Evolutionary conservation across 2,113 vertebrate genomes (phyloP), one percentile per base, ranked within the genome.

Genomic region (Gavia stellata): DNA sequence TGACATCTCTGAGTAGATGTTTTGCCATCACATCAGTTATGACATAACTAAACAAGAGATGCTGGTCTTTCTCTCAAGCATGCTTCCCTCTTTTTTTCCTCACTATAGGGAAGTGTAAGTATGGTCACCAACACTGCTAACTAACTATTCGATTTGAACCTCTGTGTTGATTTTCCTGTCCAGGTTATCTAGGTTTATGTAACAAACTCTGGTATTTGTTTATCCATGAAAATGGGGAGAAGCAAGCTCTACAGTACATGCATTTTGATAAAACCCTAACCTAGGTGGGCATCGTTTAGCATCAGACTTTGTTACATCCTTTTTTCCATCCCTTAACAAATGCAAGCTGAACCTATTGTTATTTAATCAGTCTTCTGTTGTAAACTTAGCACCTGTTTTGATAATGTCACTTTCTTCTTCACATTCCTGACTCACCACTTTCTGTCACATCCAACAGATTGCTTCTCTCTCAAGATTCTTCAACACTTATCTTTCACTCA

Each of bases 261-360:
- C 5, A 44, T 72, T 85, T 79, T 79, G 5, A 42, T 45, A 84
- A 62, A 92, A 40, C 2, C 26, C 17, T 45, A 52, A n/a, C 10
- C 23, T 52, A 42, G 33, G 18, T 9, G 3, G 6, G 3, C 28
- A 65, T 47, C 0, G 0, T 33, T 73, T 52, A 68, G 4, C 18
- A 53, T 70, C 23, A 67, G 36, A 52, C 25, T 86, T 79, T 26
- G 3, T 50, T 42, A 7, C 4, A 24, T 29, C 5, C 6, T 50
- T 78, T 92, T 53, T n/a, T 38, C 14, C 20, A 31, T 36, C 20
- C 16, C 9, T 59, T 88, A 38, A 68, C 14, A 92, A 81, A 78
- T 56, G 18, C 16, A 82, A 26, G 26, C 14, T 82, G 61, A 72
- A 44, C 12, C 29, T 53, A 17, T 18, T 65, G 28, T 55, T 81